Evolutionary conservation across 2,888 invertebrate genomes (phyloP).

Genomic region (Napeogenes sylphis): DNA sequence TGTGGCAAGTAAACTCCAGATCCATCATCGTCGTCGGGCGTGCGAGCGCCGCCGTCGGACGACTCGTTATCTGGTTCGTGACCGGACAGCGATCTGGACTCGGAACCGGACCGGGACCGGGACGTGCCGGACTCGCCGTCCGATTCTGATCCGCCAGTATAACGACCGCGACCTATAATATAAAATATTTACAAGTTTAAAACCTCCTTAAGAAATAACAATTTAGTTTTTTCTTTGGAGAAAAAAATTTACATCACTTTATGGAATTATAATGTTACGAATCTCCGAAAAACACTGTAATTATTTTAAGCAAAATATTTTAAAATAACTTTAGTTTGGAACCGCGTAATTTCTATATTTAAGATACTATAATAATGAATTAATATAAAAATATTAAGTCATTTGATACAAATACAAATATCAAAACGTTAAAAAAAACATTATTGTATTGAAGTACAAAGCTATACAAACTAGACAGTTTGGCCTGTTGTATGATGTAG

Average conservation of each 20-base stretch:
- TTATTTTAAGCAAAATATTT: too few relatives aligned
- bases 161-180: slow-evolving; percentile 80
- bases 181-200: not conserved
- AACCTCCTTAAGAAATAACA: too few relatives aligned
- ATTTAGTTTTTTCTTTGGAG: too few relatives aligned
- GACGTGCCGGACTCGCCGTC: slow-evolving; percentile 84
- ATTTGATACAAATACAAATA: too few relatives aligned
- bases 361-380: too few relatives aligned
- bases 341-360: too few relatives aligned
- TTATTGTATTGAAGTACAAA: not conserved
- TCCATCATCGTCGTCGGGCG: slow-evolving; percentile 83
- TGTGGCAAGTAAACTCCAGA: slow-evolving; percentile 81
- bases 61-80: slow-evolving; percentile 88
- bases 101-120: slow-evolving; percentile 69
- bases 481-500: slow-evolving; percentile 92
- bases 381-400: too few relatives aligned
- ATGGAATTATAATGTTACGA: too few relatives aligned
- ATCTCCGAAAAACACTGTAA: not conserved
- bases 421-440: too few relatives aligned
- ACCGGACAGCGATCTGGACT: slow-evolving; percentile 84
- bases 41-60: slow-evolving; percentile 83
- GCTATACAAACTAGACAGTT: slow-evolving; percentile 78
- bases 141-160: slow-evolving; percentile 76
- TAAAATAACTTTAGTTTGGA: not conserved
- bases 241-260: too few relatives aligned